phyloP scores from a whole-genome alignment of 2,113 vertebrate species.

The Gobio gobio region DNA sequence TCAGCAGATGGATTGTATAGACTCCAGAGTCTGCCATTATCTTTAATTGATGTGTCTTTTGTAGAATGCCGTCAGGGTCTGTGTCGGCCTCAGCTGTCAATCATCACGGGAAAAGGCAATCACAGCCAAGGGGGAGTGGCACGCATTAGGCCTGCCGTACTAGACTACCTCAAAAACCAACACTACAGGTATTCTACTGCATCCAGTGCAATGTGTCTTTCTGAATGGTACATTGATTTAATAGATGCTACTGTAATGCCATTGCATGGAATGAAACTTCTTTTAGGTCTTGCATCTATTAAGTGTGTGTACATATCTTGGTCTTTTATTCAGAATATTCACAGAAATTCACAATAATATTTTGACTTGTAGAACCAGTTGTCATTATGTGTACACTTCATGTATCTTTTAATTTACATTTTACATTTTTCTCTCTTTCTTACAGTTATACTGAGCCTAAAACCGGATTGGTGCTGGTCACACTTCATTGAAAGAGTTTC shows the following conservation, averaged over 20 bases:
- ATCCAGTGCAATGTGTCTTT: background rate
- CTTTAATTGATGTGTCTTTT: conserved; percentile 40
- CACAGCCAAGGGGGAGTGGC: conserved; percentile 96
- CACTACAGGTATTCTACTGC: conserved; percentile 54
- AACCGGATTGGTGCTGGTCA: conserved; percentile 53
- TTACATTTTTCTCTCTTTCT: background rate
- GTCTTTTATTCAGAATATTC: background rate
- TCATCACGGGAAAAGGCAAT: conserved; percentile 98
- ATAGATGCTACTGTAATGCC: no score
- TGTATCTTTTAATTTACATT: background rate
- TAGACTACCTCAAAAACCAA: conserved; percentile 92
- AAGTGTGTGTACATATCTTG: background rate
- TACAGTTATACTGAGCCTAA: conserved; percentile 58
- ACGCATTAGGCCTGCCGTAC: conserved; percentile 93
- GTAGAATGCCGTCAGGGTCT: conserved; percentile 85
- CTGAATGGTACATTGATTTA: no score
- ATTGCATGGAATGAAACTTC: no score
- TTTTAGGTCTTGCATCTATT: no score
- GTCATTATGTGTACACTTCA: background rate
- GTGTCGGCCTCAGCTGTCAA: conserved; percentile 87
- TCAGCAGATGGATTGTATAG: background rate
- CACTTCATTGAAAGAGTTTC: conserved; percentile 42
- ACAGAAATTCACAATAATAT: background rate
- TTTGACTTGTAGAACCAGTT: background rate
- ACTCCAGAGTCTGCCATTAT: background rate